A percentile compares a stretch with the other conserved stretches of the same genome.
Evolutionary conservation across 2,888 invertebrate genomes (phyloP).

Genomic region (Coronaproctus castanopsis): DNA sequence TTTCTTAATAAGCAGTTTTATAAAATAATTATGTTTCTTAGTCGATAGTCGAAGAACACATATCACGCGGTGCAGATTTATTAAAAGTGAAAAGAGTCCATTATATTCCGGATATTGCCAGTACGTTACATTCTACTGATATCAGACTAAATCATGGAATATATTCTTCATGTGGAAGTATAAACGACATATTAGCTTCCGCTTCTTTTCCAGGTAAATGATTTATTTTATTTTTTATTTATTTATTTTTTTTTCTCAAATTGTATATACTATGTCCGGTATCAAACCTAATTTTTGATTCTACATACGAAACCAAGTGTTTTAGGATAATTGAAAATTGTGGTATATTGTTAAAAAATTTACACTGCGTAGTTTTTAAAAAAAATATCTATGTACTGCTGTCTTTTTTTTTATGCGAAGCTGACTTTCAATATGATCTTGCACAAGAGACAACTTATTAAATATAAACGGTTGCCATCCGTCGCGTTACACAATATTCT

Average conservation of each 20-base stretch:
- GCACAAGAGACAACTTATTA: no score
- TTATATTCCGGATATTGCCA: constrained; percentile 67
- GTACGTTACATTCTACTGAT: constrained; percentile 75
- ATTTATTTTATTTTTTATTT: not conserved
- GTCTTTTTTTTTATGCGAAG: no score
- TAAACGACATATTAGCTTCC: constrained; percentile 7
- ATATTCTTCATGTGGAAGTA: constrained; percentile 11
- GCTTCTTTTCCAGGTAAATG: constrained; percentile 10
- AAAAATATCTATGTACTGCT: no score
- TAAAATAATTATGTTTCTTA: constrained; percentile 23
- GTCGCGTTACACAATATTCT: no score
- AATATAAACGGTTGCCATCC: no score
- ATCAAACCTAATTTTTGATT: no score
- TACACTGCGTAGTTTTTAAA: no score
- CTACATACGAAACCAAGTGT: no score
- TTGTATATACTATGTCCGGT: no score
- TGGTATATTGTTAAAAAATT: no score
- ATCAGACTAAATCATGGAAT: constrained; percentile 31
- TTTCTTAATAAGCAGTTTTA: not conserved
- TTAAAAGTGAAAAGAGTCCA: constrained; percentile 31
- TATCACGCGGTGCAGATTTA: constrained; percentile 40
- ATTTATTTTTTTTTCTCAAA: not conserved
- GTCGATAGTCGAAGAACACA: constrained; percentile 62
- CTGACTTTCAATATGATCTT: no score
- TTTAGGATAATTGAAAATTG: no score